Base-by-base conservation (phyloP, 2,888 invertebrate species). In the Hydropsyche betteni region DNA sequence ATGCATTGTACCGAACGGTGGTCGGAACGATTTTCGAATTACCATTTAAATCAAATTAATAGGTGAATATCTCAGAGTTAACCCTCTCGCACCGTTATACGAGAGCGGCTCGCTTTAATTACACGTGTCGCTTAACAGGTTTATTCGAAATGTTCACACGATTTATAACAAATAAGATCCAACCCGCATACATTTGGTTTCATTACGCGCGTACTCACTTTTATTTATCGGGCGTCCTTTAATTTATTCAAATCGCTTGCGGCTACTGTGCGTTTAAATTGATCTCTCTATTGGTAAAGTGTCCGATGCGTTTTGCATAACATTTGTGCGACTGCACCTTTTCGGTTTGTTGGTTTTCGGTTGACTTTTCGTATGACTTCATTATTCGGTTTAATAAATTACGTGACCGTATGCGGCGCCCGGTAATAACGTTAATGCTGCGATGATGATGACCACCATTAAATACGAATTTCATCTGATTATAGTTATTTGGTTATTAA, bases 31-130 rank as follows among this genome's bases (percentile, higher is more conserved):
- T 74, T 69, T 73, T 44, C 44, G 69, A 78, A 76, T 78, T 78
- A 78, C 74, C 78, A 78, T 78, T 78, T 78, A 78, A 78, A 76
- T 78, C 78, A 78, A 78, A 76, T 76, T 78, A 78, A 78, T 75
- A 69, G 76, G 69, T 73, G 73, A 76, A 75, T 78, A 78, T 76
- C 72, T 78, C 72, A 74, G 74, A 69, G 73, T 78, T 64, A 74
- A 52, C 53, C 52, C 51, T 69, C 69, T n/a, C n/a, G 14, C 36
- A 34, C 36, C 50, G 69, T 69, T 69, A 51, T 12, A 16, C 55
- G 55, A 14, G 55, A 10, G 34, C 64, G 36, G 12, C 36, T 12
- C 24, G 64, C 36, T 64, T 64, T 58, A 58, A 58, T 58, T 58
- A 24, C 58, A 24, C 58, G 58, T 24, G 58, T 58, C 24, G 58